Conservation (phyloP, 2,797 vertebrate species). For the Adelosebastes latens region DNA sequence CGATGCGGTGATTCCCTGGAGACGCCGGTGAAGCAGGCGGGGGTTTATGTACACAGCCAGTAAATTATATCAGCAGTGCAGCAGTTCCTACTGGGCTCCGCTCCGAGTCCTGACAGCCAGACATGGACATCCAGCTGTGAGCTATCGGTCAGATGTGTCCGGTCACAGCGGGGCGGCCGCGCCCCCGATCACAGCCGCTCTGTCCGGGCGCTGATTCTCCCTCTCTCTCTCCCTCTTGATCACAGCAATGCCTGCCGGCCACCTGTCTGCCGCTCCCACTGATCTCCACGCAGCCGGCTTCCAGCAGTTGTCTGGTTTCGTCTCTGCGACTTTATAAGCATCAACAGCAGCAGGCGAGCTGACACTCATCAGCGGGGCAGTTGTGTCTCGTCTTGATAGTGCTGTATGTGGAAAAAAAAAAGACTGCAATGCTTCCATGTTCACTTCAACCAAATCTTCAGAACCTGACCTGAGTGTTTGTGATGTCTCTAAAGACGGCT, state of each 20-base stretch:
- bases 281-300: slow-evolving; percentile 51
- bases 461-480: slow-evolving; percentile 27
- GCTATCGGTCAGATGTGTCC: slow-evolving; percentile 69
- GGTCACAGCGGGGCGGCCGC: slow-evolving; percentile 57
- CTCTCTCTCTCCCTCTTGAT: slow-evolving; percentile 54
- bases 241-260: slow-evolving; percentile 58
- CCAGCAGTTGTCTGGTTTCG: slow-evolving; percentile 64
- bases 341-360: slow-evolving; percentile 43
- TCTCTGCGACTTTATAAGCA: slow-evolving; percentile 55
- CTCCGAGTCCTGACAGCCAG: slow-evolving; percentile 63
- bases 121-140: slow-evolving; percentile 72
- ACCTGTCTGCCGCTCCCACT: slow-evolving; percentile 71
- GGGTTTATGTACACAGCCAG: slow-evolving; percentile 41
- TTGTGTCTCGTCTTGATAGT: slow-evolving; percentile 47
- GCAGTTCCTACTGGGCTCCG: slow-evolving; percentile 42
- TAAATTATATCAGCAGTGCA: slow-evolving; percentile 53
- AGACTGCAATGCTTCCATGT: slow-evolving; percentile 37
- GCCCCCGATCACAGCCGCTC: slow-evolving; percentile 67
- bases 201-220: slow-evolving; percentile 52
- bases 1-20: slow-evolving; percentile 28
- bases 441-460: slow-evolving; percentile 40
- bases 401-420: slow-evolving; percentile 6
- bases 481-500: slow-evolving; percentile 22
- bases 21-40: slow-evolving; percentile 25
- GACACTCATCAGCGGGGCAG: slow-evolving; percentile 41